Evolutionary conservation across 2,113 vertebrate species (phyloP).

Genomic region (Nycticryphes semicollaris): DNA sequence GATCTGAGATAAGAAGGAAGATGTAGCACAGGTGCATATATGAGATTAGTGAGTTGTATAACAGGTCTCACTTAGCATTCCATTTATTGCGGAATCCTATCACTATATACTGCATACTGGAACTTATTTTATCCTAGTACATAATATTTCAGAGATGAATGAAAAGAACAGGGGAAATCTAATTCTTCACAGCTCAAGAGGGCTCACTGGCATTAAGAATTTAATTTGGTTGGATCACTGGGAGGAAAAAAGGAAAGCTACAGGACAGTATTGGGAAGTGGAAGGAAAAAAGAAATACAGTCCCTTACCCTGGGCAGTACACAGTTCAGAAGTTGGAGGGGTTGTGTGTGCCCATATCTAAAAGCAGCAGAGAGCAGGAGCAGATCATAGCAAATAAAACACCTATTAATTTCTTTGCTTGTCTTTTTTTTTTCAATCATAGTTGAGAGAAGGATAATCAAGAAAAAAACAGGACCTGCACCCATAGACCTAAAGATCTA

Average conservation of each 20-base stretch:
- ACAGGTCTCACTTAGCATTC: not conserved
- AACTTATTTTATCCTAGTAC: not conserved
- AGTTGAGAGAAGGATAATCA: not conserved
- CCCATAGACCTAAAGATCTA: not conserved
- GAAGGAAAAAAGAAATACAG: not conserved
- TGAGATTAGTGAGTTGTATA: not conserved
- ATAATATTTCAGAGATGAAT: not conserved
- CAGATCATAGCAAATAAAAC: not conserved
- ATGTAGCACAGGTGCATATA: conserved; percentile 1
- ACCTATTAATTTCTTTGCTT: not conserved
- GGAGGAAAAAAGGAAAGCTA: not conserved
- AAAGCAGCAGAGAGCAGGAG: not conserved
- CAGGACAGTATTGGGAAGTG: not conserved
- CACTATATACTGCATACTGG: not conserved
- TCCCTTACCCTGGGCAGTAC: not conserved
- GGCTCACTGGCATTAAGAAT: conserved; percentile 7
- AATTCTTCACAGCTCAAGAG: conserved; percentile 23
- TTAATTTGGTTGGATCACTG: conserved; percentile 11
- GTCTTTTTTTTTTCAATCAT: not conserved
- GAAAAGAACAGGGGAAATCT: not conserved
- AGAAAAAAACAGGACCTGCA: not conserved
- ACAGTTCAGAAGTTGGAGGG: not conserved
- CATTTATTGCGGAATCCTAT: not conserved
- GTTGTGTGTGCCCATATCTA: not conserved
- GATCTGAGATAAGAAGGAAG: conserved; percentile 10